These are phyloP conservation scores for Microtus ochrogaster DNA, from an alignment of 2,113 vertebrate species.

Conservation along the genomic window DNA sequence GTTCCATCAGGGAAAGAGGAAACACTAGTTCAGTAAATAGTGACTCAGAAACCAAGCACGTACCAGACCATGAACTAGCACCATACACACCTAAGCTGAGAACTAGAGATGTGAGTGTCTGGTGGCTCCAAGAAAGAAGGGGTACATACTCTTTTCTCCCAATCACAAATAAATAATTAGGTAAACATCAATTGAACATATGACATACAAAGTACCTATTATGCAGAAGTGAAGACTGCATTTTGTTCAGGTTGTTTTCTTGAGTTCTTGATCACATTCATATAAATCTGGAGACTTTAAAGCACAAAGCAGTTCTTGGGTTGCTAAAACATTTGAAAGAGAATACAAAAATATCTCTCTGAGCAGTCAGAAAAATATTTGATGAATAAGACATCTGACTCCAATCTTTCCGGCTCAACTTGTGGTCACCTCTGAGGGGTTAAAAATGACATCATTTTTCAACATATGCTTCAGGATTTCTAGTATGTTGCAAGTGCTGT, in stretches of 20 bases:
- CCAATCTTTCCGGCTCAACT: not conserved
- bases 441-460: conserved; percentile 15
- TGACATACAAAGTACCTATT: not conserved
- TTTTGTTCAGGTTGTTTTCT: not conserved
- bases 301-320: not conserved
- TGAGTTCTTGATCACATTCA: conserved; percentile 4
- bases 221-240: not conserved
- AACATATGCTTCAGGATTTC: conserved; percentile 13
- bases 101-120: not conserved
- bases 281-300: conserved; percentile 9
- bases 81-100: not conserved
- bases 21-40: not conserved
- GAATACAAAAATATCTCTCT: not conserved
- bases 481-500: conserved; percentile 4
- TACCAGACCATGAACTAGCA: not conserved
- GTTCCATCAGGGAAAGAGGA: not conserved
- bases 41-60: not conserved
- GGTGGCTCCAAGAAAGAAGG: not conserved
- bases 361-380: conserved; percentile 35
- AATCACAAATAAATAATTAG: not conserved
- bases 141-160: not conserved
- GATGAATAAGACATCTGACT: conserved; percentile 30
- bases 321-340: conserved; percentile 26
- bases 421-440: not conserved
- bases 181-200: not conserved